Conservation (phyloP, 2,888 invertebrate species). For the Lissonota sp. region DNA sequence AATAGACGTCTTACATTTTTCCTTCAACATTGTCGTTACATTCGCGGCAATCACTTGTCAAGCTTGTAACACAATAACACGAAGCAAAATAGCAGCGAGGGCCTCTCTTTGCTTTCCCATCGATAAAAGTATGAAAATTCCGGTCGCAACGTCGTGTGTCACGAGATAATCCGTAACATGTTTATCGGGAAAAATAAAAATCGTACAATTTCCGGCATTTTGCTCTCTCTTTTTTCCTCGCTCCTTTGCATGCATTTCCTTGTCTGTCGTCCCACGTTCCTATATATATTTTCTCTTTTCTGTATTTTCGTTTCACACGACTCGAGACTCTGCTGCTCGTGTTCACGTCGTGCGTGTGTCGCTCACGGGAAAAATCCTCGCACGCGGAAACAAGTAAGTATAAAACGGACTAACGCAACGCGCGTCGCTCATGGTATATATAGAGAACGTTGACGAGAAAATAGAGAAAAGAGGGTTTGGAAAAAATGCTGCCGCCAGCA, state of each 20-base stretch:
- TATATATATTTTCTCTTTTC: conserved; percentile 9
- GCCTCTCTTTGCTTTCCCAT: no score
- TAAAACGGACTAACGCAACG: conserved; percentile 60
- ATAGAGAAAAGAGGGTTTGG: conserved; percentile 1
- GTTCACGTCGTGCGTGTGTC: conserved; percentile 25
- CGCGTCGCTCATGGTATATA: conserved; percentile 16
- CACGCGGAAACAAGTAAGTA: conserved; percentile 53
- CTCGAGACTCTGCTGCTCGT: background rate
- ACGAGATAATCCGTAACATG: conserved; percentile 28
- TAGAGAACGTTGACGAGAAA: conserved; percentile 25
- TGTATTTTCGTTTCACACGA: background rate
- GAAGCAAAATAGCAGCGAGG: no score
- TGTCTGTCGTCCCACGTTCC: conserved; percentile 6
- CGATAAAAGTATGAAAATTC: no score
- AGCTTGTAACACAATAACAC: no score
- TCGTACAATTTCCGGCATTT: conserved; percentile 43
- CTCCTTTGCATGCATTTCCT: conserved; percentile 2
- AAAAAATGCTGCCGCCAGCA: conserved; percentile 17
- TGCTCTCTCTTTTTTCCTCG: background rate
- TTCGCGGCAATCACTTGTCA: no score
- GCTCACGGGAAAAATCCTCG: conserved; percentile 50
- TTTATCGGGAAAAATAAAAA: conserved; percentile 53
- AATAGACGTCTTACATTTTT: no score
- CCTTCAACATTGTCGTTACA: no score
- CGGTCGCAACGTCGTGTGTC: background rate